Base-by-base conservation (phyloP, 2,113 vertebrate genomes). In the Sceloporus undulatus region DNA sequence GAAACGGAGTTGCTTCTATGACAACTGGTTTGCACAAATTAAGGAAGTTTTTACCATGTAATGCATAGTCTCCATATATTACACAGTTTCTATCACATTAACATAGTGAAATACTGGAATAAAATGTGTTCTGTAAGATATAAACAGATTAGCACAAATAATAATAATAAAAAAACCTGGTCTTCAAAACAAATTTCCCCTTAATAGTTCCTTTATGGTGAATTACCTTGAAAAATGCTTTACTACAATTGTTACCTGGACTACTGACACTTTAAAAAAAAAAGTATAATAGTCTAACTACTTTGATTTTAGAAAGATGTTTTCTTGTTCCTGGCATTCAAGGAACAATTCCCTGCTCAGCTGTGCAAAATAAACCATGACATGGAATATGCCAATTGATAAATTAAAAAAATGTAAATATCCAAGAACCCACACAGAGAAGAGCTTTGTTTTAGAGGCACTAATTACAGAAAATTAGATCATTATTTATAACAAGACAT, bases 341-440 rank as follows among this genome's bases (percentile, higher is more conserved):
- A 79, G 29, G 52, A 74, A 82, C 71, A 77, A 40, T 59, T 78
- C 84, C 52, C 82, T 82, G 23, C 38, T 73, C 85, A 85, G 78
- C 0, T 82, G 65, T 27, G 82, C 90, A 85, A 85, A 81, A 87
- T 85, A 81, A 91, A 92, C 88, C 83, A 91, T 73, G 80, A 73
- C 91, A 86, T 85, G 70, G 88, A 16, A 89, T 87, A 88, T 85
- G 90, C 87, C 70, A 91, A 21, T 94, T 92, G 87, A 85, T 85
- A 80, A 76, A 5, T 19, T 48, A 6, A 77, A 90, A 56, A 79
- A 82, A 68, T 87, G 82, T 88, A 94, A 95, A 94, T 84, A 94
- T 14, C 0, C 70, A 86, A 82, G 92, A 89, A 81, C 38, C 70
- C 94, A 86, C 65, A 87, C 88, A 85, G 91, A 91, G 86, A 70